Conservation (phyloP, 2,113 vertebrate species). For the Sardina pilchardus region DNA sequence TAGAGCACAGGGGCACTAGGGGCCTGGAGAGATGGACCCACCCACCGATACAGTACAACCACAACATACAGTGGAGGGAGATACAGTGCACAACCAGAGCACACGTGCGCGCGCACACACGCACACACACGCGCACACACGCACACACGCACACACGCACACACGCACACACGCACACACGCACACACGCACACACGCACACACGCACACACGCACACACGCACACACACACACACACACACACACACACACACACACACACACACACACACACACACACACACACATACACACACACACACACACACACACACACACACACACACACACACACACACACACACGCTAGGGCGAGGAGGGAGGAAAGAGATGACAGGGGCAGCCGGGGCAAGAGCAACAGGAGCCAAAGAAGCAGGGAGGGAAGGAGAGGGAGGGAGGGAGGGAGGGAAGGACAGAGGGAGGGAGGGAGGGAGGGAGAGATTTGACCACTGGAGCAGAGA, state of each 20-base stretch:
- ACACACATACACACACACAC: constrained; percentile 1
- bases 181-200: not conserved
- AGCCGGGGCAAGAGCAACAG: constrained; percentile 8
- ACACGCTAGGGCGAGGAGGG: not conserved
- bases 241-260: not conserved
- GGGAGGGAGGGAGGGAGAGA: not conserved
- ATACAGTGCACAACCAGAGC: not conserved
- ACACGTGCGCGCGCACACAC: not conserved
- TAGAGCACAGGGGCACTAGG: not conserved
- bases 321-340: constrained; percentile 16
- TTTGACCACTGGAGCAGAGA: not conserved
- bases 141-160: not conserved
- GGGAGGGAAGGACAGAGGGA: not conserved
- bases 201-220: not conserved
- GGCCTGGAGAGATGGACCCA: not conserved
- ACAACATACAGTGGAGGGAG: not conserved
- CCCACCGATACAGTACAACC: not conserved
- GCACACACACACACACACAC: not conserved
- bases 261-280: constrained; percentile 20
- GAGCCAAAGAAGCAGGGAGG: not conserved
- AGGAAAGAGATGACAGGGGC: not conserved
- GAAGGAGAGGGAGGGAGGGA: not conserved
- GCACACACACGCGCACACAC: not conserved
- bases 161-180: constrained; percentile 12
- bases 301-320: not conserved